Base-by-base conservation (phyloP, 2,888 invertebrate genomes). In the Ferdinandea cuprea region DNA sequence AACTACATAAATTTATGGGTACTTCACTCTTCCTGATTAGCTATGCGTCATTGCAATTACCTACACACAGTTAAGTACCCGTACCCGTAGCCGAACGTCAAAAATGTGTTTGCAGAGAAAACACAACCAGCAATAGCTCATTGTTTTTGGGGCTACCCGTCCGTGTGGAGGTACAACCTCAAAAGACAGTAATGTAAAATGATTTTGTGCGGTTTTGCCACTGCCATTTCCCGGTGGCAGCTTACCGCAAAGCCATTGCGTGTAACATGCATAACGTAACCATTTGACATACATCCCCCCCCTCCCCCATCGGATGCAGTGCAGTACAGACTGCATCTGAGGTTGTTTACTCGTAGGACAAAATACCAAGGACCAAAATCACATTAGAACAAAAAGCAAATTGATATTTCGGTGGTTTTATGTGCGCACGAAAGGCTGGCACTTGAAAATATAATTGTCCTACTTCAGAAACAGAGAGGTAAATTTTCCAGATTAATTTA, bases 401-500 rank as follows among this genome's bases (percentile, higher is more conserved):
- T 77, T 66, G 71, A 81, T 81, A 81, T 81, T 81, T 81, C 28
- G 46, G 77, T 58, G 71, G 52, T 59, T 77, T 71, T 66, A 19
- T 35, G n/a, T n/a, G n/a, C n/a, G 48, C 9, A 19, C 46, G 11
- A 9, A 1, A 21, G 7, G 40, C 11, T 1, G 30, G 15, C 19
- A n/a, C 17, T 5, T 32, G 21, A 72, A 78, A 13, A 76, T 54
- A 69, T 80, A 59, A 54, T 73, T 80, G 74, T 69, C 69, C 56
- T 63, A 76, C 74, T 69, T 74, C 61, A 74, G 61, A 40, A 61
- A 73, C 59, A 77, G 81, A 68, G 59, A 79, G 74, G 61, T 61
- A 59, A 46, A 71, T 76, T 77, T 77, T 77, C 30, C 59, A 44
- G 65, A 81, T 81, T 81, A 71, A 81, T 81, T 81, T 66, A 66